Base-by-base conservation (phyloP, 1,140 invertebrate genomes). In the Drepana arcuata region DNA sequence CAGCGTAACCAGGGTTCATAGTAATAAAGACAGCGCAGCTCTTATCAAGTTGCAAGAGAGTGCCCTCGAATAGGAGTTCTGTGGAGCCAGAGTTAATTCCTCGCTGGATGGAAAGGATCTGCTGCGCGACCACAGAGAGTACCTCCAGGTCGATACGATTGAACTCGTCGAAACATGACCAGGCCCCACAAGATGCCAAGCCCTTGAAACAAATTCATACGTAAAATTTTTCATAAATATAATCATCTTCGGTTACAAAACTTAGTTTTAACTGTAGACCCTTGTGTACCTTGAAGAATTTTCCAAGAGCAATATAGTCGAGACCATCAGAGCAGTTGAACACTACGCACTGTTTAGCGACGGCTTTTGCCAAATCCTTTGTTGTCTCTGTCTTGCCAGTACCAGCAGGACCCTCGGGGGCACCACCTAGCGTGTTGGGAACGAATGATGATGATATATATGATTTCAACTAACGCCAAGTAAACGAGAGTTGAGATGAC, bases 151-250 rank as follows among this genome's bases (percentile, higher is more conserved):
- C 91, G 43, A 94, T 93, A 7, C 92, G 87, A 66, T 94, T 93
- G 71, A 99, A 98, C 79, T 99, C 96, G 65, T 99, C 96, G 67
- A 99, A 98, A 75, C 96, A 99, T 0, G 95, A 94, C 96, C 96
- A 98, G 1, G 96, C 95, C 5, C 97, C 97, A 61, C 94, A 96
- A 0, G 95, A 95, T 2, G 95, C 95, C 24, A 98, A 78, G 41
- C 96, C 96, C 91, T 87, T 28, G 23, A 32, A 34, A n/a, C n/a
- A n/a, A n/a, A n/a, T n/a, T n/a, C n/a, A n/a, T n/a, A n/a, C n/a
- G n/a, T n/a, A n/a, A n/a, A n/a, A n/a, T n/a, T n/a, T n/a, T n/a
- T n/a, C n/a, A n/a, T n/a, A n/a, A n/a, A n/a, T n/a, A n/a, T n/a
- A n/a, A n/a, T n/a, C n/a, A n/a, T n/a, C n/a, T n/a, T n/a, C n/a